Evolutionary conservation across 2,797 vertebrate species (phyloP), one percentile per base, ranked within the genome.

Genomic region (Microcaecilia unicolor): DNA sequence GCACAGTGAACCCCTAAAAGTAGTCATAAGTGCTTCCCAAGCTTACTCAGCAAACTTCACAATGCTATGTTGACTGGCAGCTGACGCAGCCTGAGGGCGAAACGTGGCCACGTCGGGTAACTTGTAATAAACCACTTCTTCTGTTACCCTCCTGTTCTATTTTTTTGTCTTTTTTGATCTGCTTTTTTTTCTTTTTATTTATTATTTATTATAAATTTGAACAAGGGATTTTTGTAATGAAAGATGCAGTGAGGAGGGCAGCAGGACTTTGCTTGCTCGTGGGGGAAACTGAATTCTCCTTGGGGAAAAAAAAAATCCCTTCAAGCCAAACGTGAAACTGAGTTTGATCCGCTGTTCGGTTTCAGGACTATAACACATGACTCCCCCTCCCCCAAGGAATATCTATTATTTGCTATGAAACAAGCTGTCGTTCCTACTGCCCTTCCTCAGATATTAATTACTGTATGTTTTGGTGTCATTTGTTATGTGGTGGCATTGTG

Each of bases 311-410:
- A 55, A 54, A 51, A 44, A 47, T 30, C 64, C 33, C 44, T 44
- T 36, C 38, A 25, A 55, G 22, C 18, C 55, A 42, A 55, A 35
- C 53, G 55, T 48, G 68, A 48, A 58, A 47, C 35, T 45, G 49
- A 55, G 62, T 64, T 70, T 73, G 69, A 60, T 48, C 48, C 51
- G 32, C 34, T 31, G 43, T 40, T 37, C 54, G 29, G 22, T 58
- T 64, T 59, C 53, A 34, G 44, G 37, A 40, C 48, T 43, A 31
- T 36, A 46, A 20, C 40, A 34, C 41, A 23, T 1, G 0, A 39
- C 44, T 48, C 45, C 11, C 53, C 65, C 51, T 46, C 18, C 65
- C 51, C 46, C 18, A 34, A 50, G 57, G 31, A 55, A 46, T 37
- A 33, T 12, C 37, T n/a, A n/a, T n/a, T n/a, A 50, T 40, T 8